A percentile compares a stretch with the other conserved stretches of the same genome.
Evolutionary conservation across 2,888 invertebrate species (phyloP).

Genomic region (Machimus rusticus): DNA sequence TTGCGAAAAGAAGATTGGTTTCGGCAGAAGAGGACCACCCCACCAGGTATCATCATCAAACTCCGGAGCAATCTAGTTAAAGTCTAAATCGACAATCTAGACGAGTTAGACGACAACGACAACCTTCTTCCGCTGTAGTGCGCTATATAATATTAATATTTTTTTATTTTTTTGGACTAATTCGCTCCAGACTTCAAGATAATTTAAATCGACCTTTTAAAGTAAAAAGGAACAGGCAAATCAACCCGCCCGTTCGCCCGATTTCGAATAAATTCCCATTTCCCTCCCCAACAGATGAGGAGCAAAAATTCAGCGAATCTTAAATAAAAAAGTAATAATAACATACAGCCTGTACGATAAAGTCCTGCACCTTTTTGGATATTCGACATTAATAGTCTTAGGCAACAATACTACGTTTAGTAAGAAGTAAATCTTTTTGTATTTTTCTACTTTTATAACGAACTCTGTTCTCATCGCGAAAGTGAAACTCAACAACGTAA

Average conservation of each 20-base stretch:
- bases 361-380: slow-evolving; percentile 12
- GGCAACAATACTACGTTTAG: background rate
- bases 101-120: background rate
- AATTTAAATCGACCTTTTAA: background rate
- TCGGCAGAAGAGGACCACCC: background rate
- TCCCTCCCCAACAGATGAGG: background rate
- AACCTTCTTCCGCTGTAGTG: background rate
- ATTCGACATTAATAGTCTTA: slow-evolving; percentile 11
- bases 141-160: background rate
- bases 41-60: background rate
- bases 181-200: background rate
- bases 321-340: background rate
- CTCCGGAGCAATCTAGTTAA: background rate
- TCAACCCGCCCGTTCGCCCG: background rate
- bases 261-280: background rate
- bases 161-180: background rate
- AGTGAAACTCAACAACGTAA: slow-evolving; percentile 6
- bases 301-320: background rate
- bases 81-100: background rate
- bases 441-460: slow-evolving; percentile 42
- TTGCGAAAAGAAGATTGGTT: background rate
- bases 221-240: background rate
- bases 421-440: slow-evolving; percentile 29
- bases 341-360: background rate
- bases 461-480: background rate